Evolutionary conservation across 2,113 vertebrate species (phyloP).

Genomic region (Vulpes ferrilata): DNA sequence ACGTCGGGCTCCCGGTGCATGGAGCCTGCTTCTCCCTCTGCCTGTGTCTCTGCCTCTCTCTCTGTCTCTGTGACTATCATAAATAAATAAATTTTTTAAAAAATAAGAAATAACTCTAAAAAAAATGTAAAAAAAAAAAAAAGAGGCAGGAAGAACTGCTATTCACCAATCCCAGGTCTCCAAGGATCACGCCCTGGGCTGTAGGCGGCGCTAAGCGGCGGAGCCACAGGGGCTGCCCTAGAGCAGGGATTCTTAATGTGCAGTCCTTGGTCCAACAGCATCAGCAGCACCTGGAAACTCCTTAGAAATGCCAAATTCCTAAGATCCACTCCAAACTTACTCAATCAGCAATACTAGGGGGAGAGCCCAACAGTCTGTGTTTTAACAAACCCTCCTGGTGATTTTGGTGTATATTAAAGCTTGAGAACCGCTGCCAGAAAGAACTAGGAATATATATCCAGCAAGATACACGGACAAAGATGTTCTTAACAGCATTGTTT

Average conservation of each 20-base stretch:
- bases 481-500: slow-evolving; percentile 22
- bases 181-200: too few species aligned
- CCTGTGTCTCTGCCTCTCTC: too few species aligned
- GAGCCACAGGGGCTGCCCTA: too few species aligned
- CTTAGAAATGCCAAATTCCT: neutral
- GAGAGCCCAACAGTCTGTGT: neutral
- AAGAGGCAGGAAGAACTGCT: neutral
- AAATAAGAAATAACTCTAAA: too few species aligned
- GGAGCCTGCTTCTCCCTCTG: too few species aligned
- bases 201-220: too few species aligned
- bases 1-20: too few species aligned
- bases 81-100: too few species aligned
- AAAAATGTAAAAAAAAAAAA: too few species aligned
- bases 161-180: neutral
- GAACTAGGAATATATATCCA: neutral
- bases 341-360: neutral
- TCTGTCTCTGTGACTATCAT: too few species aligned
- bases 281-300: neutral
- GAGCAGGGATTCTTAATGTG: neutral
- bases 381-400: neutral
- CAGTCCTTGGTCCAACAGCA: neutral
- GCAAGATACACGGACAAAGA: neutral
- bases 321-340: neutral
- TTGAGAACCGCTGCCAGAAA: neutral
- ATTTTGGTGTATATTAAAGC: neutral